A percentile compares a stretch with the other conserved stretches of the same genome.
Conservation (phyloP, 2,797 vertebrate genomes). For the Phrynocephalus forsythii region DNA sequence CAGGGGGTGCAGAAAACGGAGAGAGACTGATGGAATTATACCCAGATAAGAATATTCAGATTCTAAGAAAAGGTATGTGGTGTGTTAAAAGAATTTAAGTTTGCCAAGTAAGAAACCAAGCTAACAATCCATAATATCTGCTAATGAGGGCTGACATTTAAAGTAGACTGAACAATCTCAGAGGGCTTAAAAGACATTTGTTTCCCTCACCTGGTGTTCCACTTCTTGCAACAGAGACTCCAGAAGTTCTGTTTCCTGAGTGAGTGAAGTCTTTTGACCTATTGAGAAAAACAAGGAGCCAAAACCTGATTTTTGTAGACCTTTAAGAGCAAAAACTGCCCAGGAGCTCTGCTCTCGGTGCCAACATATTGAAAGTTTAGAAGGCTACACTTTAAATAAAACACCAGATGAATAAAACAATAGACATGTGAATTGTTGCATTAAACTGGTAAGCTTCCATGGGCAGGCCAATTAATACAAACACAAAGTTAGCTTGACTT, state of each 20-base stretch:
- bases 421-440: constrained; percentile 7
- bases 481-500: not conserved
- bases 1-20: not conserved
- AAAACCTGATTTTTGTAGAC: constrained; percentile 7
- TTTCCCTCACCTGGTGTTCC: constrained; percentile 92
- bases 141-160: not conserved
- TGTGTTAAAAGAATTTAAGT: not conserved
- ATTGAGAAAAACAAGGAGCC: constrained; percentile 52
- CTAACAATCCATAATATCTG: not conserved
- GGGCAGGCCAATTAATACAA: constrained; percentile 42
- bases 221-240: constrained; percentile 98
- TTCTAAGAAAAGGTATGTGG: not conserved
- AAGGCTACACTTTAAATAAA: not conserved
- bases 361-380: not conserved
- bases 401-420: constrained; percentile 5
- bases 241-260: constrained; percentile 97
- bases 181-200: constrained; percentile 30
- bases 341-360: not conserved
- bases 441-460: constrained; percentile 27
- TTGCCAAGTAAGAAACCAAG: not conserved
- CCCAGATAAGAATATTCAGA: not conserved
- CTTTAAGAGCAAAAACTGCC: constrained; percentile 10
- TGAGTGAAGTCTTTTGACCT: constrained; percentile 99
- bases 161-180: not conserved
- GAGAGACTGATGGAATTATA: too few relatives aligned